phyloP scores from a whole-genome alignment of 2,797 vertebrate genomes.

The Xiphophorus birchmanni region DNA sequence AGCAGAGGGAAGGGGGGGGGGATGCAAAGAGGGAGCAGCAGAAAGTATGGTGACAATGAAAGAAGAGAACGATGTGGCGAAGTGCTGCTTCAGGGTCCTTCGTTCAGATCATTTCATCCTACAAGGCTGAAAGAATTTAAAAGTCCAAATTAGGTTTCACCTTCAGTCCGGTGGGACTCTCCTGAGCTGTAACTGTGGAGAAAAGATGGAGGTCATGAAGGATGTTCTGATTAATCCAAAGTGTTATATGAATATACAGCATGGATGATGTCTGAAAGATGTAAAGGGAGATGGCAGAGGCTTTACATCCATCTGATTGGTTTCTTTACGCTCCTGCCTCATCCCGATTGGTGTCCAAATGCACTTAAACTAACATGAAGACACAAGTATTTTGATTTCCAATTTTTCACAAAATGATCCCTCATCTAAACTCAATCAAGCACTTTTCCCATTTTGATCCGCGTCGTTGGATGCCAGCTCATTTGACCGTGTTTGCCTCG shows the following conservation, averaged over 20 bases:
- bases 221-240: conserved; percentile 58
- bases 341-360: conserved; percentile 55
- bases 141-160: conserved; percentile 50
- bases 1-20: conserved; percentile 2
- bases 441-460: conserved; percentile 69
- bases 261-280: conserved; percentile 46
- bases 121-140: conserved; percentile 49
- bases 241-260: conserved; percentile 14
- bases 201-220: conserved; percentile 30
- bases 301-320: conserved; percentile 54
- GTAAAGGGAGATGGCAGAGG: conserved; percentile 10
- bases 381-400: conserved; percentile 48
- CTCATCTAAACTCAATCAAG: conserved; percentile 74
- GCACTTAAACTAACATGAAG: conserved; percentile 42
- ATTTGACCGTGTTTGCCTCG: conserved; percentile 44
- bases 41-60: conserved; percentile 12
- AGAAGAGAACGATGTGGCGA: conserved; percentile 5
- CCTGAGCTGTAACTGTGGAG: conserved; percentile 26
- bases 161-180: conserved; percentile 29
- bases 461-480: conserved; percentile 38
- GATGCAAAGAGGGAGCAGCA: conserved; percentile 5
- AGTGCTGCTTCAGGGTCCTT: not conserved
- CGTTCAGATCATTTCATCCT: conserved; percentile 28
- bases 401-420: conserved; percentile 53
- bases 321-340: conserved; percentile 25